Conservation (phyloP, 2,888 invertebrate genomes). For the Rosalia funebris region DNA sequence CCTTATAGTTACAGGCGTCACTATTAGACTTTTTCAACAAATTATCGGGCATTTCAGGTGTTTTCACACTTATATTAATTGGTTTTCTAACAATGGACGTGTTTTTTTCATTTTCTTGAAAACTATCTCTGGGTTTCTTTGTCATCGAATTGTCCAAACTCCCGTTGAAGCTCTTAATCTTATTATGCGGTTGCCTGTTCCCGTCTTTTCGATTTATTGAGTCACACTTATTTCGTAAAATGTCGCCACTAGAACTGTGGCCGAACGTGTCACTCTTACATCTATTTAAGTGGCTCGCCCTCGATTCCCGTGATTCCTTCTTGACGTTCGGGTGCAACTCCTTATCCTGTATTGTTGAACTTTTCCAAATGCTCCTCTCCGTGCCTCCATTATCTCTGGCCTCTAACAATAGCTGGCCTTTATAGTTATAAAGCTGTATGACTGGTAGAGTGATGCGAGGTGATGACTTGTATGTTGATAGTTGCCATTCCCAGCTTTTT, state of each 20-base stretch:
- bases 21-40: constrained; percentile 31
- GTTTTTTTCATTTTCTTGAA: constrained; percentile 6
- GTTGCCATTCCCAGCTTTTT: constrained; percentile 72
- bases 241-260: constrained; percentile 18
- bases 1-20: constrained; percentile 13
- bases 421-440: constrained; percentile 73
- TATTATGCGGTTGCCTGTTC: constrained; percentile 27
- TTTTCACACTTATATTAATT: constrained; percentile 5
- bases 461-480: constrained; percentile 72
- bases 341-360: constrained; percentile 28
- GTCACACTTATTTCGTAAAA: constrained; percentile 21
- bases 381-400: constrained; percentile 69
- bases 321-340: constrained; percentile 32
- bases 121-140: constrained; percentile 2
- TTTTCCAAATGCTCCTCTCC: constrained; percentile 61
- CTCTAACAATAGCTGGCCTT: constrained; percentile 71
- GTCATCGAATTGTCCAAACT: constrained; percentile 19
- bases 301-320: constrained; percentile 33
- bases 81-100: constrained; percentile 4
- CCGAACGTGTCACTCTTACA: constrained; percentile 47
- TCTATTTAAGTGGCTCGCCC: constrained; percentile 40
- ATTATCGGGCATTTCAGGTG: neutral
- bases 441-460: constrained; percentile 70
- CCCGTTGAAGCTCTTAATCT: constrained; percentile 22
- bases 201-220: constrained; percentile 28